These are phyloP conservation scores for Numenius phaeopus DNA, from an alignment of 2,797 vertebrate species.

Conservation along the genomic window DNA sequence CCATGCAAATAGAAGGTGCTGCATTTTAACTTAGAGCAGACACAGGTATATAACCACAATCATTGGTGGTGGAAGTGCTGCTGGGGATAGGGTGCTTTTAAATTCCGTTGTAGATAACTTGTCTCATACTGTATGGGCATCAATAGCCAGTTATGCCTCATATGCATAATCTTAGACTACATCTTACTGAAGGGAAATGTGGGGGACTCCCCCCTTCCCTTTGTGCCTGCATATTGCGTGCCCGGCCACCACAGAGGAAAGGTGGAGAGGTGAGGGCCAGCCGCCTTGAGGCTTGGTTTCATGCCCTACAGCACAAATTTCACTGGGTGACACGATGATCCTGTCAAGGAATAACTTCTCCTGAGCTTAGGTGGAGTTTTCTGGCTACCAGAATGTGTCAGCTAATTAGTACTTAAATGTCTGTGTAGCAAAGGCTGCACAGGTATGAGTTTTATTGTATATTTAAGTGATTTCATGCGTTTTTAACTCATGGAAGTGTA, in stretches of 20 bases:
- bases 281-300: not conserved
- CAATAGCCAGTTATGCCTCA: not conserved
- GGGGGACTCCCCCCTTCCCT: fast-evolving
- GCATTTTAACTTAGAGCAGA: not conserved
- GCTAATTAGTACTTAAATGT: slow-evolving; percentile 13
- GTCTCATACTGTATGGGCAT: not conserved
- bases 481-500: not conserved
- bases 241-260: fast-evolving
- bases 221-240: not conserved
- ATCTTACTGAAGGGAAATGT: not conserved
- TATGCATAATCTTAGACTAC: not conserved
- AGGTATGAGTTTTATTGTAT: not conserved
- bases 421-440: not conserved
- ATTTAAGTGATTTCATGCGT: not conserved
- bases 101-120: not conserved
- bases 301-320: not conserved
- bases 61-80: not conserved
- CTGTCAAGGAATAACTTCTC: not conserved
- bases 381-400: not conserved
- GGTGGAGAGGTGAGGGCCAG: not conserved
- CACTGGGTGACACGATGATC: not conserved
- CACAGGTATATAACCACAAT: not conserved
- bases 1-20: not conserved
- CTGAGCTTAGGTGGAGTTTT: not conserved
- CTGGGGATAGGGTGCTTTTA: not conserved